These are phyloP conservation scores for Kryptopterus vitreolus DNA, from an alignment of 2,797 vertebrate genomes.

Conservation along the genomic window DNA sequence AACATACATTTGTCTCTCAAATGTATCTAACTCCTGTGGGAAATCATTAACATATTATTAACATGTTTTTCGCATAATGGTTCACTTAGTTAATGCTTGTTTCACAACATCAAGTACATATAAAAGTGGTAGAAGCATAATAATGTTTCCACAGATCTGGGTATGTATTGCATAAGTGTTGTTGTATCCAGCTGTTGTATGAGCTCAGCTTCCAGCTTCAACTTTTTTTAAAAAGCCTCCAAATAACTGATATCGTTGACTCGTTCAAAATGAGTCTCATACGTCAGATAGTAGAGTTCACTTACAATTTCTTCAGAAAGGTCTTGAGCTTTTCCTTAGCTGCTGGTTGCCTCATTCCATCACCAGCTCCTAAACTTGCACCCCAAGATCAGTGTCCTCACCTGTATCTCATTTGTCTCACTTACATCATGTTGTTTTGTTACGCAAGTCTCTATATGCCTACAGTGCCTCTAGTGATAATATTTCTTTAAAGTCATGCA, in stretches of 20 bases:
- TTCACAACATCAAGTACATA: not conserved
- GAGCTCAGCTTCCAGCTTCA: not conserved
- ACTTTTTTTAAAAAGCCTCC: not conserved
- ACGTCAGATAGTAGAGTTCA: not conserved
- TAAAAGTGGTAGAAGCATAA: not conserved
- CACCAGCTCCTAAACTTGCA: not conserved
- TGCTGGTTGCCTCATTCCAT: not conserved
- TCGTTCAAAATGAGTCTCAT: not conserved
- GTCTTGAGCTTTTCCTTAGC: not conserved
- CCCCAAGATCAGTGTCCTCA: constrained; percentile 3
- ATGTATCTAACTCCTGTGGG: not conserved
- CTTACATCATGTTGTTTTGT: constrained; percentile 2
- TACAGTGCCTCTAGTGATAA: constrained; percentile 21
- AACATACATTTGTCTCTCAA: not conserved
- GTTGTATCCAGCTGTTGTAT: not conserved
- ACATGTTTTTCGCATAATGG: not conserved
- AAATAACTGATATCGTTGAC: not conserved
- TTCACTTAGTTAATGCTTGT: not conserved
- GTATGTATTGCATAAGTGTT: not conserved
- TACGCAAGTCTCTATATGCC: constrained; percentile 19
- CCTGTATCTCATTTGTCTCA: constrained; percentile 32
- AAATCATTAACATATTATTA: not conserved
- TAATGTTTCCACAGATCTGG: not conserved
- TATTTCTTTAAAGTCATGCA: constrained; percentile 17
- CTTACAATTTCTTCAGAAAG: not conserved